Evolutionary conservation across 2,888 invertebrate genomes (phyloP).

Genomic region (Agriopis leucophaearia): DNA sequence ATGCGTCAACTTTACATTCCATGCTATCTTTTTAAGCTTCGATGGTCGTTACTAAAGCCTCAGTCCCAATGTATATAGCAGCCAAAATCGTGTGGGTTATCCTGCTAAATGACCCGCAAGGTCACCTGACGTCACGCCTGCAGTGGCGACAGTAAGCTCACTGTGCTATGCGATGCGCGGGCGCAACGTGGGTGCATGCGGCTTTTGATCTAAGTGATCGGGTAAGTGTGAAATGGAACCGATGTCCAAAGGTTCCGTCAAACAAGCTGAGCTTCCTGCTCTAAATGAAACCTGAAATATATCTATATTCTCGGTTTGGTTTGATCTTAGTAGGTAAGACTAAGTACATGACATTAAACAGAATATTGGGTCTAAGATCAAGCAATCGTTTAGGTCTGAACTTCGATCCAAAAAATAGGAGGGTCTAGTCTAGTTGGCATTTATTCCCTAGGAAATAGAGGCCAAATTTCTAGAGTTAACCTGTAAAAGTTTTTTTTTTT

Average conservation of each 20-base stretch:
- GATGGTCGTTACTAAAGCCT: background rate
- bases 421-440: too few species aligned
- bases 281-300: too few species aligned
- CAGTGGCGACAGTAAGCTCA: conserved; percentile 55
- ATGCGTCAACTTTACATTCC: background rate
- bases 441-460: too few species aligned
- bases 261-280: background rate
- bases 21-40: conserved; percentile 3
- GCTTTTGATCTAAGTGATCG: conserved; percentile 38
- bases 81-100: conserved; percentile 30
- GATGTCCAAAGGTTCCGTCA: conserved; percentile 20
- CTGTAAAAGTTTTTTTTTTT: too few species aligned
- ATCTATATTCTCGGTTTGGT: too few species aligned
- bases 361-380: too few species aligned
- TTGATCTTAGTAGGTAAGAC: too few species aligned
- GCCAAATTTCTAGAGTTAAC: too few species aligned
- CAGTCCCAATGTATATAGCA: conserved; percentile 1
- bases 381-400: too few species aligned
- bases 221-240: conserved; percentile 12
- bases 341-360: too few species aligned
- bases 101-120: conserved; percentile 39
- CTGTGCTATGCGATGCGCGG: conserved; percentile 47
- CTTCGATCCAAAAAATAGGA: too few species aligned
- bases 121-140: conserved; percentile 56
- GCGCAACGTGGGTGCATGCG: conserved; percentile 52